Evolutionary conservation across 2,888 invertebrate species (phyloP).

Genomic region (Bembecia ichneumoniformis): DNA sequence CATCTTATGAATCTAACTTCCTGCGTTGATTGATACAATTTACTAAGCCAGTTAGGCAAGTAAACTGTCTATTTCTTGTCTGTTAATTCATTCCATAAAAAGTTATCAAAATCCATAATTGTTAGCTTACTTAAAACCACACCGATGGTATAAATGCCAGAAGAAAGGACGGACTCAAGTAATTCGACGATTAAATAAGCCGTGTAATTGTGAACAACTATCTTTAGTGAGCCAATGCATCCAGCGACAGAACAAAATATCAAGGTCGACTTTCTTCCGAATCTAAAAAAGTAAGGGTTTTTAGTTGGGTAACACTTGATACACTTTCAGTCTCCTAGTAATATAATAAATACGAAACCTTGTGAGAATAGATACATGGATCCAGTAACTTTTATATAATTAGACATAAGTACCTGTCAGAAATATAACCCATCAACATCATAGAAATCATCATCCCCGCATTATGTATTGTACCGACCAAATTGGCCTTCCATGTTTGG

Average conservation of each 20-base stretch:
- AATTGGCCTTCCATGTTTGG: slow-evolving; percentile 61
- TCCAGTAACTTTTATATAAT: background rate
- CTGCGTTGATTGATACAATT: too few species aligned
- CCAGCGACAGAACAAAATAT: slow-evolving; percentile 46
- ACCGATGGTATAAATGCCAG: slow-evolving; percentile 49
- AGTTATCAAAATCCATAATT: too few species aligned
- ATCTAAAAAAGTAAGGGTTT: slow-evolving; percentile 23
- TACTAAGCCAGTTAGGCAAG: too few species aligned
- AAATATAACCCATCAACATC: slow-evolving; percentile 72
- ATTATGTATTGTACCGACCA: slow-evolving; percentile 73
- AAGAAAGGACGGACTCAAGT: slow-evolving; percentile 43
- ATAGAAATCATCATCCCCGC: slow-evolving; percentile 76
- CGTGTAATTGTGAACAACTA: slow-evolving; percentile 38
- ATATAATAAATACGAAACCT: too few species aligned
- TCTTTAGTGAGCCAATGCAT: slow-evolving; percentile 38
- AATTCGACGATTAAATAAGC: slow-evolving; percentile 42
- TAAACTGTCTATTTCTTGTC: too few species aligned
- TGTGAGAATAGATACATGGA: too few species aligned
- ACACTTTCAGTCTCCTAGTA: too few species aligned
- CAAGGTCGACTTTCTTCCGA: slow-evolving; percentile 47
- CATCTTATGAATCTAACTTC: too few species aligned
- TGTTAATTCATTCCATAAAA: too few species aligned
- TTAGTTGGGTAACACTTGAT: too few species aligned
- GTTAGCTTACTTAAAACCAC: slow-evolving; percentile 42
- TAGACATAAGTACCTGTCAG: slow-evolving; percentile 67